Conservation (phyloP, 2,888 invertebrate genomes). For the Cephus pygmeus region DNA sequence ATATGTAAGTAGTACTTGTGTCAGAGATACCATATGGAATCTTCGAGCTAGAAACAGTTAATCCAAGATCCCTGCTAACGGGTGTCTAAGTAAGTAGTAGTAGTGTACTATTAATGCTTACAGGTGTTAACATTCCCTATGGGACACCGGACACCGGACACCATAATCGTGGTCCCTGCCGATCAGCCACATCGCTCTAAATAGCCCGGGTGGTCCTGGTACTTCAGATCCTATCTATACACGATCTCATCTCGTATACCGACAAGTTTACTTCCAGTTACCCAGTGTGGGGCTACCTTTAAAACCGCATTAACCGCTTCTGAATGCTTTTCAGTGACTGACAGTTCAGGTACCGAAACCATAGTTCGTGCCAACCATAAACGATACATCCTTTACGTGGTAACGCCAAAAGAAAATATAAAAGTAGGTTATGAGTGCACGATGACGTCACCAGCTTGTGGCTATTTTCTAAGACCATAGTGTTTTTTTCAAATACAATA, state of each 20-base stretch:
- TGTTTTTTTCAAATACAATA: background rate
- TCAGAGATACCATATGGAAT: constrained; percentile 6
- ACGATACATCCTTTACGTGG: background rate
- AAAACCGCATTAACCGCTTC: constrained; percentile 1
- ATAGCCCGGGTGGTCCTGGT: constrained; percentile 48
- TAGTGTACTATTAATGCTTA: constrained; percentile 28
- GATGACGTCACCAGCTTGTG: background rate
- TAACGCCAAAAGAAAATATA: background rate
- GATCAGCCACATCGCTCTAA: constrained; percentile 32
- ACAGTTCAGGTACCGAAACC: constrained; percentile 5
- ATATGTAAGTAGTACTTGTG: background rate
- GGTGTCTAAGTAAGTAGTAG: constrained; percentile 1
- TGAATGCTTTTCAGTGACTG: background rate
- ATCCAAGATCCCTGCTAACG: background rate
- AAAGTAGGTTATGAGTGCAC: background rate
- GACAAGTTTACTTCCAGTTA: constrained; percentile 34
- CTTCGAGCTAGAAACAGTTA: constrained; percentile 6
- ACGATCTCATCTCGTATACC: constrained; percentile 35
- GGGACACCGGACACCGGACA: constrained; percentile 48
- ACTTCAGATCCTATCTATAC: constrained; percentile 36
- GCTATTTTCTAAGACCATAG: background rate
- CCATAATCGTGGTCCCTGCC: constrained; percentile 31
- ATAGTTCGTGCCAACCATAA: constrained; percentile 4
- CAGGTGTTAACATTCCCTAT: constrained; percentile 46
- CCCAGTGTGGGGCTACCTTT: constrained; percentile 13